Evolutionary conservation across 2,888 invertebrate species (phyloP).

Genomic region (Melipona beecheii): DNA sequence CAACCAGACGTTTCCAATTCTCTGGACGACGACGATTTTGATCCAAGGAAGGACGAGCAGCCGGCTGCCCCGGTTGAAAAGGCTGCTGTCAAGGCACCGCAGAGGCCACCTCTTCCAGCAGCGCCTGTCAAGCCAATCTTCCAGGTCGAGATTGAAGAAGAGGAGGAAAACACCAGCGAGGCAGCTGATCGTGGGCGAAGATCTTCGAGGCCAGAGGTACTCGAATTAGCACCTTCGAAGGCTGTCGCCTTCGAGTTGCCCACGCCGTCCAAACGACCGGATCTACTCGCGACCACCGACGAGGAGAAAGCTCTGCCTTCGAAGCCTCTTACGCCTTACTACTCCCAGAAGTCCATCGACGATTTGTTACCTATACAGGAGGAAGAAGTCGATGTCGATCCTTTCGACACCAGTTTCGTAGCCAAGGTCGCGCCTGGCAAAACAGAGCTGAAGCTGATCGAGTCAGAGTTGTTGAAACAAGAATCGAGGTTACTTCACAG

Average conservation of each 20-base stretch:
- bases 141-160: constrained; percentile 62
- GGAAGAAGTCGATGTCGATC: constrained; percentile 85
- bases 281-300: constrained; percentile 86
- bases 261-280: constrained; percentile 84
- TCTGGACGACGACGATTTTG: constrained; percentile 89
- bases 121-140: constrained; percentile 54
- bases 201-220: constrained; percentile 88
- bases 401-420: constrained; percentile 89
- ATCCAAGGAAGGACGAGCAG: constrained; percentile 89
- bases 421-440: constrained; percentile 85
- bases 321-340: constrained; percentile 93
- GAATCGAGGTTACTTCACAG: constrained; percentile 83
- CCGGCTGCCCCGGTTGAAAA: constrained; percentile 36
- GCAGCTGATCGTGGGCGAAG: constrained; percentile 74
- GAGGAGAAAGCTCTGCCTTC: constrained; percentile 86
- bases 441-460: constrained; percentile 86
- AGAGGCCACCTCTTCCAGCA: constrained; percentile 60
- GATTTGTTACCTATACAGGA: constrained; percentile 86
- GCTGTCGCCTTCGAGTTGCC: constrained; percentile 87
- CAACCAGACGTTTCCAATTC: constrained; percentile 74
- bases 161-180: constrained; percentile 17
- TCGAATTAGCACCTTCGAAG: constrained; percentile 82
- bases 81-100: constrained; percentile 56
- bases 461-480: constrained; percentile 84
- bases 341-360: constrained; percentile 86